A percentile compares a stretch with the other conserved stretches of the same genome.
Evolutionary conservation across 2,797 vertebrate genomes (phyloP).

Genomic region (Periophthalmus magnuspinnatus): DNA sequence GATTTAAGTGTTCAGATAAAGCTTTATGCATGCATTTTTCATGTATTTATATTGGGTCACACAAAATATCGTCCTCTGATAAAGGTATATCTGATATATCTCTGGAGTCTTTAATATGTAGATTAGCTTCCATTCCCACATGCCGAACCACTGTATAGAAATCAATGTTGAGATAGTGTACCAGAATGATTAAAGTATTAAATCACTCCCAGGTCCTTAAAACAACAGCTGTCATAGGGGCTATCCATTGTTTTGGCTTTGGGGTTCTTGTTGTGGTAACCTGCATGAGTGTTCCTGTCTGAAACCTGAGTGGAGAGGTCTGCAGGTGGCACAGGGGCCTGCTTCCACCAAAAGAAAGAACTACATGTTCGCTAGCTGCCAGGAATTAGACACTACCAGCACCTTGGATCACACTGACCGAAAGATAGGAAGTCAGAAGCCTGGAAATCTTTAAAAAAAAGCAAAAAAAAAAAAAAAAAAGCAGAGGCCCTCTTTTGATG

Average conservation of each 20-base stretch:
- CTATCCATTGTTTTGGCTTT: conserved; percentile 43
- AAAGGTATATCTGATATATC: too few relatives aligned
- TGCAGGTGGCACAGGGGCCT: conserved; percentile 62
- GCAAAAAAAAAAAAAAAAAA: conserved; percentile 15
- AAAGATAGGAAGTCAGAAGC: conserved; percentile 63
- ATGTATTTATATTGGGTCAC: too few relatives aligned
- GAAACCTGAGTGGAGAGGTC: conserved; percentile 60
- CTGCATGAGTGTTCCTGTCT: conserved; percentile 49
- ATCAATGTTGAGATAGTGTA: too few relatives aligned
- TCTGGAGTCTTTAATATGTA: too few relatives aligned
- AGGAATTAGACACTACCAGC: conserved; percentile 61
- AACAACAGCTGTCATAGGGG: conserved; percentile 28
- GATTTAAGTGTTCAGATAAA: too few relatives aligned
- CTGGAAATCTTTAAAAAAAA: conserved; percentile 59
- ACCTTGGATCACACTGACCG: conserved; percentile 48
- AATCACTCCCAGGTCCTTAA: not conserved
- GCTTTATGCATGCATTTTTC: too few relatives aligned
- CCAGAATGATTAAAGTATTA: not conserved
- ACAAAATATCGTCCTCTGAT: too few relatives aligned
- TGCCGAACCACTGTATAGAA: too few relatives aligned
- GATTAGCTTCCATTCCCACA: too few relatives aligned
- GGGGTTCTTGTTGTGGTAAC: conserved; percentile 43
- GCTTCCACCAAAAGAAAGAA: conserved; percentile 52
- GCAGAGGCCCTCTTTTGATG: conserved; percentile 68
- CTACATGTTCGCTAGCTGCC: conserved; percentile 35